Base-by-base conservation (phyloP, 53 echinoderm and acorn worm species). In the Zoroaster sp. region DNA sequence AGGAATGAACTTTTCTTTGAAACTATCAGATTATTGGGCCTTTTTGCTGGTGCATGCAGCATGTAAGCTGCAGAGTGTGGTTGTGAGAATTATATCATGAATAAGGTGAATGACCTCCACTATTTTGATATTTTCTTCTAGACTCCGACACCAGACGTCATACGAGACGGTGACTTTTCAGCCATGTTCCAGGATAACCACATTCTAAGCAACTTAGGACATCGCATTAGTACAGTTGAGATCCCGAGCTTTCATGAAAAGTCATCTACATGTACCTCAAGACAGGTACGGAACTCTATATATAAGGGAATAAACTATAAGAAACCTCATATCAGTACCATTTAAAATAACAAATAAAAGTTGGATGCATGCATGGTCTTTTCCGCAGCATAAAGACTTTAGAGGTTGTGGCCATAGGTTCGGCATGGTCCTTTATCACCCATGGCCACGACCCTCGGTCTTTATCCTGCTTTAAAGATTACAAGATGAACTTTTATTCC, bases 181-280 rank as follows among this genome's bases (percentile, higher is more conserved):
- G 25, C 43, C 82, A 81, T 80, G 90, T 89, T 89, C 63, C 82
- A 81, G 18, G 90, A 89, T 43, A 80, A 81, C 35, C 2, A 15
- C 23, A 66, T 89, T 11, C 68, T 89, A 12, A 82, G 31, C 36
- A 89, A 89, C 72, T 65, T 89, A 20, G 63, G 41, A 20, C 90
- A 81, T 81, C 54, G 55, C 70, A 71, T 89, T 36, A 67, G 69
- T 4, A 37, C 70, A n/a, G 89, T 78, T 6, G 89, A 78, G 69
- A 82, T 89, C 14, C 78, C 88, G 5, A 81, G 38, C 35, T 12
- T 66, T 23, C 69, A 49, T 49, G 85, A 85, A 85, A 85, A 85
- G 30, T 49, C 68, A 15, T 42, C 82, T 2, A n/a, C n/a, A n/a
- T n/a, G n/a, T 2, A 47, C 85, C 35, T 71, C 71, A 5, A 44